Percentiles rank a stretch among this genome's conserved stretches.
phyloP scores from a whole-genome alignment of 2,113 vertebrate genomes.

The Cebus imitator region DNA sequence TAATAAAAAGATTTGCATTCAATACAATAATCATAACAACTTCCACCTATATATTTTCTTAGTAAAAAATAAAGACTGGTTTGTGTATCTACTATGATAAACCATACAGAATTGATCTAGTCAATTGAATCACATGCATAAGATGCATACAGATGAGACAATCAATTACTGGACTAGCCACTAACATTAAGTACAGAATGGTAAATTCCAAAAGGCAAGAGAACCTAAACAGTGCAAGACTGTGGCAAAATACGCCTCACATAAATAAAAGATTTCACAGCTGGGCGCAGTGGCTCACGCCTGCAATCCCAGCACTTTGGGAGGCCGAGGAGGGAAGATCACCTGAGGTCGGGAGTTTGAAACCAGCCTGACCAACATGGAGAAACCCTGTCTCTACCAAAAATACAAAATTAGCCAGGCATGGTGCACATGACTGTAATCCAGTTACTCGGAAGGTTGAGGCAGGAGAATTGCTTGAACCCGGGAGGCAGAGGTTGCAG shows the following conservation, averaged over 20 bases:
- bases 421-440: too few species aligned
- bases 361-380: too few species aligned
- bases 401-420: too few species aligned
- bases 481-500: too few species aligned
- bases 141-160: slow-evolving; percentile 3
- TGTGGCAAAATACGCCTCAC: slow-evolving; percentile 32
- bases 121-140: neutral
- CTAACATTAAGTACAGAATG: slow-evolving; percentile 11
- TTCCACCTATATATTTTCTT: slow-evolving; percentile 28
- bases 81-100: slow-evolving; percentile 18
- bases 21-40: slow-evolving; percentile 20
- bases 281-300: too few species aligned
- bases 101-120: neutral
- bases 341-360: too few species aligned
- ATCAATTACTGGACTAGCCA: neutral
- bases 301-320: too few species aligned
- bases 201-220: slow-evolving; percentile 37
- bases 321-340: too few species aligned
- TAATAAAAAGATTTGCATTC: slow-evolving; percentile 21
- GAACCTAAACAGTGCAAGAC: slow-evolving; percentile 50
- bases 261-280: neutral
- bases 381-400: too few species aligned
- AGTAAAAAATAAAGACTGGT: neutral
- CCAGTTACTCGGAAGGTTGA: too few species aligned
- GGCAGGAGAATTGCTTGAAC: too few species aligned